Evolutionary conservation across 1,140 invertebrate genomes (phyloP), one percentile per base, ranked within the genome.

Genomic region (Megathymus violae): DNA sequence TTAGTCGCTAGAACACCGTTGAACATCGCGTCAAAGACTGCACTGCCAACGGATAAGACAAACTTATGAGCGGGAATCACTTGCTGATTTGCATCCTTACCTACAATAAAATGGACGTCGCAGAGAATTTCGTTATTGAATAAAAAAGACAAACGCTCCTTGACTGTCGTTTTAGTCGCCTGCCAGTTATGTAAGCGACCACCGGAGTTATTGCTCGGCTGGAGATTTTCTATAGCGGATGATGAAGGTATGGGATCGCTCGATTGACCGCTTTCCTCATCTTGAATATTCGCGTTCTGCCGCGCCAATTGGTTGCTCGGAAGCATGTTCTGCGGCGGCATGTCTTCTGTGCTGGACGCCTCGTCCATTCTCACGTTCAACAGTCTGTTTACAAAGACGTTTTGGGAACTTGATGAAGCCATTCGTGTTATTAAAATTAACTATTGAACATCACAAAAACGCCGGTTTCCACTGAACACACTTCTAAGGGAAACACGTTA

Each of bases 1-100:
- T 92, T 91, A 9, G 94, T 94, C 0, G 95, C 94, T 63, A 94
- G 71, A 4, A 93, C 94, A 34, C 96, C 95, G 83, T 97, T 96
- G 78, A 97, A 97, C 95, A 97, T 97, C 4, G 96, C 96, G 89
- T 97, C 96, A 87, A 97, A 97, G 1, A 97, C 96, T 2, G 95
- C 95, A 85, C 95, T 96, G 5, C 96, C 96, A 38, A 96, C 95
- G 4, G 95, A 95, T 4, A 97, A 82, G 1, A 97, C 94, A 85
- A 97, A 95, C 82, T 96, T 97, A 76, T 97, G 97, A 1, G 96
- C 96, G 1, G 96, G 96, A 67, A 97, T 95, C 36, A 94, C 89
- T 75, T 94, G 93, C 52, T 95, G 94, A 48, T 94, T 93, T n/a
- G 92, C 91, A 10, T 94, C 94, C 69, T 93, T 93, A 50, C 96